A percentile compares a stretch with the other conserved stretches of the same genome.
These are phyloP conservation scores for Porites rus DNA, from an alignment of 92 coral and sea anemone genomes.

Conservation along the genomic window DNA sequence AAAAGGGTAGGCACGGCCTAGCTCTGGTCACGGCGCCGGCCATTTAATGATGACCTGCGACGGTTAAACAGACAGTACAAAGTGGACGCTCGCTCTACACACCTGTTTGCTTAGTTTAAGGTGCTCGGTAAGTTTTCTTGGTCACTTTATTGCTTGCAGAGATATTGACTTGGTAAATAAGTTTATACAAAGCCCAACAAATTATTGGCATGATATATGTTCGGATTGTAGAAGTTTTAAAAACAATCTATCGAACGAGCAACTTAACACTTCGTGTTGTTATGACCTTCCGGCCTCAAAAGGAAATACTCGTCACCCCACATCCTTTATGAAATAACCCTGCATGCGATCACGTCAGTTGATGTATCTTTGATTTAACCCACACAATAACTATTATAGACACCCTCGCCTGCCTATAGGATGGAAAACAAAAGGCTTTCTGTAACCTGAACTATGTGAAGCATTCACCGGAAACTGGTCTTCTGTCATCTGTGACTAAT, in stretches of 20 bases:
- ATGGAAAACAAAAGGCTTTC: constrained; percentile 2
- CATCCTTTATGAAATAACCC: background rate
- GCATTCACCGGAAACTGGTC: constrained; percentile 20
- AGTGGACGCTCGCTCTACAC: too few relatives aligned
- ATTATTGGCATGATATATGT: background rate
- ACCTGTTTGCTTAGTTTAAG: too few relatives aligned
- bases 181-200: background rate
- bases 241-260: background rate
- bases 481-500: constrained; percentile 38
- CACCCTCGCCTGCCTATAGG: background rate
- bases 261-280: background rate
- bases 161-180: background rate
- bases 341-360: constrained; percentile 9
- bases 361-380: background rate
- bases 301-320: constrained; percentile 29
- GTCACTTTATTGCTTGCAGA: background rate
- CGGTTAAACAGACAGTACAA: too few relatives aligned
- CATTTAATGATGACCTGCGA: too few relatives aligned
- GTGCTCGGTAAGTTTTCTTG: too few relatives aligned
- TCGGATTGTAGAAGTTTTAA: background rate
- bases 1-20: too few relatives aligned
- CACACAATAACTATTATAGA: background rate
- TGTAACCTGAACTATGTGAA: constrained; percentile 4
- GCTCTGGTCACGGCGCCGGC: too few relatives aligned
- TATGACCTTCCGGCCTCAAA: constrained; percentile 19